Percentiles rank a stretch among this genome's conserved stretches.
phyloP scores from a whole-genome alignment of 2,797 vertebrate genomes.

The Falco concolor region DNA sequence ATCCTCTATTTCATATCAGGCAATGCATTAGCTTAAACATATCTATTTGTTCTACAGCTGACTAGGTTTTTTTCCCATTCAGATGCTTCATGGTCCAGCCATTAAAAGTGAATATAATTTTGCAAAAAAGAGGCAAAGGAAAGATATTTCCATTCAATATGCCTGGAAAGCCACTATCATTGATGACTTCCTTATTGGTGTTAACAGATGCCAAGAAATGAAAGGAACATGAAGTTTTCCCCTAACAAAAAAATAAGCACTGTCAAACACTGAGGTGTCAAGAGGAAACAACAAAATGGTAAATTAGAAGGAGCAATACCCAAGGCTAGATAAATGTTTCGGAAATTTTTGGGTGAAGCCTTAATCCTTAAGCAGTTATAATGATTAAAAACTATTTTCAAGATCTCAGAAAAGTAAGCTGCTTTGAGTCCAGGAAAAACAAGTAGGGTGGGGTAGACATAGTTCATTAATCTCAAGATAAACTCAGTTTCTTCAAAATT shows the following conservation, averaged over 20 bases:
- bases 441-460: too few species aligned
- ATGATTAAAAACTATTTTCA: background rate
- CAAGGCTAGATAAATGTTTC: background rate
- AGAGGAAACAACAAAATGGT: background rate
- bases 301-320: background rate
- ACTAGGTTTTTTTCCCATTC: background rate
- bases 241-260: background rate
- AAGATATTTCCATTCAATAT: background rate
- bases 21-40: background rate
- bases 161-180: background rate
- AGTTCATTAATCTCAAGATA: too few species aligned
- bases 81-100: background rate
- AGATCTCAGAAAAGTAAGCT: background rate
- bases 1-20: background rate
- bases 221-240: background rate
- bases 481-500: too few species aligned
- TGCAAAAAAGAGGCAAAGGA: background rate
- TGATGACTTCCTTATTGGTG: background rate
- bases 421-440: too few species aligned
- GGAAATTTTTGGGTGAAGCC: background rate
- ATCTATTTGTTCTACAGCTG: background rate
- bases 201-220: background rate
- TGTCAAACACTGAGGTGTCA: background rate
- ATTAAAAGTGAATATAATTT: background rate
- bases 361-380: background rate